Evolutionary conservation across 2,113 vertebrate species (phyloP).

Genomic region (Oreocharis arfaki): DNA sequence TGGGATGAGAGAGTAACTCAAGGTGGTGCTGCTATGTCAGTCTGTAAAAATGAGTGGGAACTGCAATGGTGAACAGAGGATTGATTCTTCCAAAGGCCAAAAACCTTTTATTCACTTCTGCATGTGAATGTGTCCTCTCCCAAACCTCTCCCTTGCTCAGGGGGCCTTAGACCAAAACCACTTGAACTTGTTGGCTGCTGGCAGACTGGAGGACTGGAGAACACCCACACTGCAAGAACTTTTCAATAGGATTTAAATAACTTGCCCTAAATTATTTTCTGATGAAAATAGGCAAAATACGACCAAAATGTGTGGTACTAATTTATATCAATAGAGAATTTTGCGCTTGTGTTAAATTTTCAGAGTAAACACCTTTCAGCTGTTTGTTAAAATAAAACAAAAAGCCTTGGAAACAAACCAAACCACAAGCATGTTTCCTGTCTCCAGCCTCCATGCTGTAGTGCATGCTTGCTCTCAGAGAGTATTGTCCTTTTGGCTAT

Average conservation of each 20-base stretch:
- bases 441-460: slow-evolving; percentile 15
- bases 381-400: slow-evolving; percentile 51
- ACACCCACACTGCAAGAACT: neutral
- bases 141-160: neutral
- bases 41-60: neutral
- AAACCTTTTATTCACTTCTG: neutral
- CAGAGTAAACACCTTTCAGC: slow-evolving; percentile 45
- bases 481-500: slow-evolving; percentile 60
- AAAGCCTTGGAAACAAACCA: slow-evolving; percentile 58
- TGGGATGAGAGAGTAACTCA: neutral
- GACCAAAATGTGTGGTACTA: neutral
- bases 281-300: neutral
- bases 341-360: neutral
- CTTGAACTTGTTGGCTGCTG: neutral
- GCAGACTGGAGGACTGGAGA: neutral
- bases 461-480: slow-evolving; percentile 11
- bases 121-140: neutral
- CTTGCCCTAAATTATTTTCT: slow-evolving; percentile 1
- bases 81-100: neutral
- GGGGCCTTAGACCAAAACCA: neutral
- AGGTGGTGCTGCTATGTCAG: neutral
- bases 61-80: neutral
- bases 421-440: slow-evolving; percentile 41
- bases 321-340: slow-evolving; percentile 21
- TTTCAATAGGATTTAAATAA: neutral